phyloP scores from a whole-genome alignment of 2,113 vertebrate species.

The Petroica traversi region DNA sequence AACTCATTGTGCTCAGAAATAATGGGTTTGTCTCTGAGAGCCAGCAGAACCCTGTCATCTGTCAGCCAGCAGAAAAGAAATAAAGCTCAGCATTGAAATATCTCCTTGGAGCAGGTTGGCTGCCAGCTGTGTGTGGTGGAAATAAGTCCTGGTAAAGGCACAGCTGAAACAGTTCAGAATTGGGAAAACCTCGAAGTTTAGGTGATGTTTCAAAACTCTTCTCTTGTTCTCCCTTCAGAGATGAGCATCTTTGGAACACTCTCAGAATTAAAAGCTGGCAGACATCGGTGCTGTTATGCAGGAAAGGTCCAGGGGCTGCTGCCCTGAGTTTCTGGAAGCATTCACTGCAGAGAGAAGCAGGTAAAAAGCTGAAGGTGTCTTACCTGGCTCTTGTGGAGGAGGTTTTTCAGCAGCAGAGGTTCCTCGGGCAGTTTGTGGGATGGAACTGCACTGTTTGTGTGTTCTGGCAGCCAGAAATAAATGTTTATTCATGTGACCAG shows the following conservation, averaged over 20 bases:
- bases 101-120: neutral
- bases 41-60: neutral
- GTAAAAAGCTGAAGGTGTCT: neutral
- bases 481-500: neutral
- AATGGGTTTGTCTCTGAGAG: neutral
- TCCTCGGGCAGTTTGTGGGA: neutral
- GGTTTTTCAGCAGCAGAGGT: neutral
- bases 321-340: neutral
- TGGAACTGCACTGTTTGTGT: neutral
- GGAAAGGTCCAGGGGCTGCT: neutral
- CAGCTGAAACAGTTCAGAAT: neutral
- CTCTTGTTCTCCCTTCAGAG: neutral
- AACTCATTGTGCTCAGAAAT: neutral
- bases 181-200: neutral
- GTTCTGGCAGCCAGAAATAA: neutral
- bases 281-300: neutral
- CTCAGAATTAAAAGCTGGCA: neutral
- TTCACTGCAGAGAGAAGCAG: neutral
- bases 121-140: neutral
- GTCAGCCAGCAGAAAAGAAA: neutral
- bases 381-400: constrained; percentile 21
- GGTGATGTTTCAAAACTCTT: neutral
- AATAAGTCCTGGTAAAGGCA: neutral
- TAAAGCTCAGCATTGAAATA: neutral
- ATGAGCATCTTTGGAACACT: neutral